These are phyloP conservation scores for Hydrotaea cyrtoneurina DNA, from an alignment of 2,888 invertebrate species.

Conservation along the genomic window DNA sequence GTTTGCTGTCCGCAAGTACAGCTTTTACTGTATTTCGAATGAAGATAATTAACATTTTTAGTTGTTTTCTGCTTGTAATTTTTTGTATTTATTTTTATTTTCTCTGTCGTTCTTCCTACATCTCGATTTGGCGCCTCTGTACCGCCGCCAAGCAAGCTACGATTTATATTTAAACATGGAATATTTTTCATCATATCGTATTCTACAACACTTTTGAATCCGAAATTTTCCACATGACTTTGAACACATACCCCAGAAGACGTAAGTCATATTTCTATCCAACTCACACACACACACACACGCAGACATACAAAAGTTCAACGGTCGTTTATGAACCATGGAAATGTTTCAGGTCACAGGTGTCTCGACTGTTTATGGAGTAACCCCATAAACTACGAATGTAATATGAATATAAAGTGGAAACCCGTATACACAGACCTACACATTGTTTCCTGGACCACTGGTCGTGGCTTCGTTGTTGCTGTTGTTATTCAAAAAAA, in stretches of 20 bases:
- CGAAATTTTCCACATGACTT: not conserved
- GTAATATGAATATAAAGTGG: slow-evolving; percentile 21
- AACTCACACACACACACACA: not conserved
- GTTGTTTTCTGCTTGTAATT: too few species aligned
- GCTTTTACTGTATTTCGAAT: too few species aligned
- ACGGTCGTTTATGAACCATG: not conserved
- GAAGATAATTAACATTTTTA: too few species aligned
- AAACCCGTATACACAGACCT: not conserved
- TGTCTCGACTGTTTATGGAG: slow-evolving; percentile 29
- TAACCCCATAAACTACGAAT: slow-evolving; percentile 15
- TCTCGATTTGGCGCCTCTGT: too few species aligned
- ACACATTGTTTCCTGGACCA: not conserved
- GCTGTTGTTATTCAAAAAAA: slow-evolving; percentile 24
- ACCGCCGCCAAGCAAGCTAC: too few species aligned
- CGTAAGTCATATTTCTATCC: not conserved
- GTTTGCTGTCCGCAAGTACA: too few species aligned
- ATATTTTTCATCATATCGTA: too few species aligned
- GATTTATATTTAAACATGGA: too few species aligned
- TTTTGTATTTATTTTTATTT: too few species aligned
- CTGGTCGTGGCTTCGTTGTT: not conserved
- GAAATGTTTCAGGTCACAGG: slow-evolving; percentile 51
- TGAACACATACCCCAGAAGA: not conserved
- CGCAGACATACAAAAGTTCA: too few species aligned
- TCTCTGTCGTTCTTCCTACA: too few species aligned
- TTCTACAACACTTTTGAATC: too few species aligned